phyloP scores from a whole-genome alignment of 2,797 vertebrate species.

The Cercopithecus neglectus region DNA sequence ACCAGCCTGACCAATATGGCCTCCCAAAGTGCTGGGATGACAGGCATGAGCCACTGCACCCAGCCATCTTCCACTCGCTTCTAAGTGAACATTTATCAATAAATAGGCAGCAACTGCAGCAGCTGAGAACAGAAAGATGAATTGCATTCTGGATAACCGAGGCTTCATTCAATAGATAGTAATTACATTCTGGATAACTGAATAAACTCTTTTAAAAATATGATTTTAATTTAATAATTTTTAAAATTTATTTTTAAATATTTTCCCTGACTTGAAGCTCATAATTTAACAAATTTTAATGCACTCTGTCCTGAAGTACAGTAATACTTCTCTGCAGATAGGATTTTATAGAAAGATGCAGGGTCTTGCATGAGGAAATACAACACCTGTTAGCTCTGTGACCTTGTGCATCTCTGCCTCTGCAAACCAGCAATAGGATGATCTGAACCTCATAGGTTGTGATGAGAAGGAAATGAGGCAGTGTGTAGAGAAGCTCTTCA shows the following conservation, averaged over 20 bases:
- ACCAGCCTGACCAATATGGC: not conserved
- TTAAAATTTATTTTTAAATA: not conserved
- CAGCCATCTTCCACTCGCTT: not conserved
- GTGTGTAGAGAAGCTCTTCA: not conserved
- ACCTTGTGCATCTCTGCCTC: not conserved
- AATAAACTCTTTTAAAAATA: not conserved
- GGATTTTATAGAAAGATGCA: not conserved
- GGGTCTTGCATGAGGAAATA: not conserved
- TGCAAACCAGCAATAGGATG: not conserved
- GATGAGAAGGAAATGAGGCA: not conserved
- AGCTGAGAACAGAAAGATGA: not conserved
- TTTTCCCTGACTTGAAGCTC: not conserved
- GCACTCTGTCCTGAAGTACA: not conserved
- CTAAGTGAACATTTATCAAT: not conserved
- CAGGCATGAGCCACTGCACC: rapidly evolving
- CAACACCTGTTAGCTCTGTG: not conserved
- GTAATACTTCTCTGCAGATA: not conserved
- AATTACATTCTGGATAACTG: not conserved
- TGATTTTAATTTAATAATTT: not conserved
- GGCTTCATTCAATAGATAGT: not conserved
- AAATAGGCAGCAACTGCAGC: not conserved
- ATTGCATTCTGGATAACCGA: not conserved
- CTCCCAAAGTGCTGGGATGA: not conserved
- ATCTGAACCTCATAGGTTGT: not conserved
- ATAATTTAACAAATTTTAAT: not conserved